phyloP scores from a whole-genome alignment of 1,140 invertebrate species.

The Diorhabda elongata region DNA sequence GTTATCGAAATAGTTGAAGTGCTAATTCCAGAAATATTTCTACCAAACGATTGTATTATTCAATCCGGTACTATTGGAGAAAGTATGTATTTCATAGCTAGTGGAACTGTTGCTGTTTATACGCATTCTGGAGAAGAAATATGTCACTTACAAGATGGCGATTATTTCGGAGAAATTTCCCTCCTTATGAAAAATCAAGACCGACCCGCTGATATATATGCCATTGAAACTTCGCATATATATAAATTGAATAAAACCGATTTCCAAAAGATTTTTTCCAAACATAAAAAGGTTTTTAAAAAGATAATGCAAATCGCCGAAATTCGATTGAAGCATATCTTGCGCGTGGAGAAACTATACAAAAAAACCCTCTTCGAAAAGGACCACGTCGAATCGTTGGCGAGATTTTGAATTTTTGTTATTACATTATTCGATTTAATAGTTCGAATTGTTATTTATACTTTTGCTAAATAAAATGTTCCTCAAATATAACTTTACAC shows the following conservation, averaged over 20 bases:
- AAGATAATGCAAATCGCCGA: neutral
- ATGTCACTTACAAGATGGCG: conserved; percentile 33
- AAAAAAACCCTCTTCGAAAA: conserved; percentile 9
- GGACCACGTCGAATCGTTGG: too few relatives aligned
- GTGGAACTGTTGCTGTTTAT: conserved; percentile 56
- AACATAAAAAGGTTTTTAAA: conserved; percentile 9
- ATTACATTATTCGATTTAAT: too few relatives aligned
- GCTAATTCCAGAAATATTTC: conserved; percentile 35
- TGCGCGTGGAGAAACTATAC: neutral
- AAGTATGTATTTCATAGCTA: conserved; percentile 58
- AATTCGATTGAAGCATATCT: neutral
- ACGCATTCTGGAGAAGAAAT: conserved; percentile 57
- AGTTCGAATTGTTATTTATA: too few relatives aligned
- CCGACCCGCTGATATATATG: conserved; percentile 50
- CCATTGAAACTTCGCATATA: conserved; percentile 56
- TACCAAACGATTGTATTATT: conserved; percentile 46
- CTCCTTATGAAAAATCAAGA: conserved; percentile 53
- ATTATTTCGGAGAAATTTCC: conserved; percentile 39
- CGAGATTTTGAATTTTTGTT: too few relatives aligned
- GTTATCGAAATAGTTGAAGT: conserved; percentile 30
- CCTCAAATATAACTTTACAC: too few relatives aligned
- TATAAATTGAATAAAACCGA: conserved; percentile 49
- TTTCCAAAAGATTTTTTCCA: conserved; percentile 41
- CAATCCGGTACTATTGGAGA: conserved; percentile 54
- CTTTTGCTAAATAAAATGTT: too few relatives aligned